A percentile compares a stretch with the other conserved stretches of the same genome.
Evolutionary conservation across 2,888 invertebrate species (phyloP).

Genomic region (Oxycera nigricornis): DNA sequence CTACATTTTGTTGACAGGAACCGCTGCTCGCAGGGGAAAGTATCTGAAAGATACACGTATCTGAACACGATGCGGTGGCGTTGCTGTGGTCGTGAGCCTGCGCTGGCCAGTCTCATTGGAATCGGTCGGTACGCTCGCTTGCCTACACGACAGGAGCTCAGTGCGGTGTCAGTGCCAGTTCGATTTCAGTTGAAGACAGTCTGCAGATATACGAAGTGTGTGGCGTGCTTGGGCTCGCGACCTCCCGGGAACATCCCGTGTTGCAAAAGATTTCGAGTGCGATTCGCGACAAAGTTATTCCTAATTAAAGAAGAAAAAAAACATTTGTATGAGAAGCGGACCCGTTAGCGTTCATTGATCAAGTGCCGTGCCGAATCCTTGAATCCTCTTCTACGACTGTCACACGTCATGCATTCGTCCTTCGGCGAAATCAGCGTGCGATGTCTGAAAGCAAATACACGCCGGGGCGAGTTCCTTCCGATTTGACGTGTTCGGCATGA

Average conservation of each 20-base stretch:
- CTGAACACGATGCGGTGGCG: neutral
- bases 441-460: too few species aligned
- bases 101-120: slow-evolving; percentile 29
- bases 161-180: slow-evolving; percentile 60
- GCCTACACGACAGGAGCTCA: slow-evolving; percentile 40
- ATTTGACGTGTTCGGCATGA: neutral
- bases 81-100: slow-evolving; percentile 25
- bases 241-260: neutral
- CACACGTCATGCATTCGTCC: neutral
- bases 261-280: neutral
- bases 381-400: too few species aligned
- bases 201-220: slow-evolving; percentile 51
- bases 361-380: too few species aligned
- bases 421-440: neutral
- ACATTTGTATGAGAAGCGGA: too few species aligned
- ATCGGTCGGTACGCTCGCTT: too few species aligned
- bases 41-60: slow-evolving; percentile 9
- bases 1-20: neutral
- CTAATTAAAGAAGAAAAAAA: too few species aligned
- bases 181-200: slow-evolving; percentile 59
- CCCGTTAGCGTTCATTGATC: too few species aligned
- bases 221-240: neutral
- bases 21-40: neutral
- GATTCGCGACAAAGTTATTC: neutral
- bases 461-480: neutral